These are phyloP conservation scores for Drepana falcataria DNA, from an alignment of 2,888 invertebrate genomes.

Conservation along the genomic window DNA sequence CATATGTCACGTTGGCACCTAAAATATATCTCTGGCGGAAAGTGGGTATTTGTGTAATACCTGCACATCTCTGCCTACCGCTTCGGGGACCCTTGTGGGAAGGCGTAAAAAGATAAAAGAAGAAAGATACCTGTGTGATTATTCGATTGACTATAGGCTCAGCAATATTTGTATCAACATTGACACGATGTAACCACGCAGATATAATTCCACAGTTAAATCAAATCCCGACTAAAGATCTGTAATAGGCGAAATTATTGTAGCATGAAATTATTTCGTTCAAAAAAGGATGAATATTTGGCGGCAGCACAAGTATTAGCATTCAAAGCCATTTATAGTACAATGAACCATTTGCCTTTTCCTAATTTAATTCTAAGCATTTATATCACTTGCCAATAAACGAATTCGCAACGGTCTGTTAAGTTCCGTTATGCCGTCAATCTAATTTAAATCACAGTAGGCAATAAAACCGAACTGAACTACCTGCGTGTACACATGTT, in stretches of 20 bases:
- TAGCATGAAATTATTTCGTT: not conserved
- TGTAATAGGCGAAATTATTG: not conserved
- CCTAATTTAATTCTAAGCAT: conserved; percentile 40
- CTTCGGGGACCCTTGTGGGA: too few relatives aligned
- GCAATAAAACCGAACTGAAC: conserved; percentile 45
- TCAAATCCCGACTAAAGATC: not conserved
- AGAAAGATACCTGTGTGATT: too few relatives aligned
- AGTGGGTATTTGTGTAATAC: too few relatives aligned
- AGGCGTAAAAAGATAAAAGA: too few relatives aligned
- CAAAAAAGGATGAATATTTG: conserved; percentile 14
- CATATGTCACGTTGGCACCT: too few relatives aligned
- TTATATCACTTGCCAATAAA: conserved; percentile 51
- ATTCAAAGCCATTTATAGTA: conserved; percentile 30
- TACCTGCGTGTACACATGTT: conserved; percentile 67
- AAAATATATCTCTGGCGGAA: too few relatives aligned
- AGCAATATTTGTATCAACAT: too few relatives aligned
- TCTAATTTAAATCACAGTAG: conserved; percentile 58
- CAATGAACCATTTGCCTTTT: conserved; percentile 40
- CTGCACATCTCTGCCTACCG: too few relatives aligned
- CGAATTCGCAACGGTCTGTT: conserved; percentile 63
- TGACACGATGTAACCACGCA: too few relatives aligned
- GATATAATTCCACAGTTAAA: not conserved
- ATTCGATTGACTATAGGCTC: too few relatives aligned
- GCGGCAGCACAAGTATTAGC: conserved; percentile 17
- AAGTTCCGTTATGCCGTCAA: conserved; percentile 54